These are phyloP conservation scores for Lepidocyrtinus sp. DNA, from an alignment of 2,888 invertebrate genomes.

Conservation along the genomic window DNA sequence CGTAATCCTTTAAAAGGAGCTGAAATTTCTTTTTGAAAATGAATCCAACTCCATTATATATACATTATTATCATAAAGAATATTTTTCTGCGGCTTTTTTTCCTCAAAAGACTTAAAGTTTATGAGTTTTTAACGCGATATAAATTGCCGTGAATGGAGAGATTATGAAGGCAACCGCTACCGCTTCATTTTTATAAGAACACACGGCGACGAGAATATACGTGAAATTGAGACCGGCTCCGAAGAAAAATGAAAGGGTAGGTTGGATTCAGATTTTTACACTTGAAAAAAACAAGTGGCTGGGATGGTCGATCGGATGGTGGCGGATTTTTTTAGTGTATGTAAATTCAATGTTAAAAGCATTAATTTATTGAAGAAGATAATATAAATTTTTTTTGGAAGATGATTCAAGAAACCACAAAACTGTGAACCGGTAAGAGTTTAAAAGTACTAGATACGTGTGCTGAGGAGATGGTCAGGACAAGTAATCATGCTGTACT, in stretches of 20 bases:
- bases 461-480: slow-evolving; percentile 51
- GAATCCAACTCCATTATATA: background rate
- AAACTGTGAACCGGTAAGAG: background rate
- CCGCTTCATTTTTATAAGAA: background rate
- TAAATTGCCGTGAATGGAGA: slow-evolving; percentile 59
- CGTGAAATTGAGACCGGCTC: too few relatives aligned
- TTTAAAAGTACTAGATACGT: slow-evolving; percentile 28
- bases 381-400: background rate
- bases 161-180: slow-evolving; percentile 32
- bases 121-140: slow-evolving; percentile 61
- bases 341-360: slow-evolving; percentile 35
- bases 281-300: slow-evolving; percentile 11
- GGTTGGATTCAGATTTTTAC: background rate
- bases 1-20: slow-evolving; percentile 8
- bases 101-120: slow-evolving; percentile 33
- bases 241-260: background rate
- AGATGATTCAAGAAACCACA: slow-evolving; percentile 44
- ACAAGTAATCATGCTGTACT: slow-evolving; percentile 47
- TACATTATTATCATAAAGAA: background rate
- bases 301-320: background rate
- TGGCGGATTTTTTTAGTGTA: slow-evolving; percentile 30
- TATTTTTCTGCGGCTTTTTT: too few relatives aligned
- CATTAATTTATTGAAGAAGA: background rate
- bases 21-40: background rate
- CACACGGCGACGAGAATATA: slow-evolving; percentile 32